These are phyloP conservation scores for Araneus ventricosus DNA, from an alignment of 1,140 invertebrate species.

Conservation along the genomic window DNA sequence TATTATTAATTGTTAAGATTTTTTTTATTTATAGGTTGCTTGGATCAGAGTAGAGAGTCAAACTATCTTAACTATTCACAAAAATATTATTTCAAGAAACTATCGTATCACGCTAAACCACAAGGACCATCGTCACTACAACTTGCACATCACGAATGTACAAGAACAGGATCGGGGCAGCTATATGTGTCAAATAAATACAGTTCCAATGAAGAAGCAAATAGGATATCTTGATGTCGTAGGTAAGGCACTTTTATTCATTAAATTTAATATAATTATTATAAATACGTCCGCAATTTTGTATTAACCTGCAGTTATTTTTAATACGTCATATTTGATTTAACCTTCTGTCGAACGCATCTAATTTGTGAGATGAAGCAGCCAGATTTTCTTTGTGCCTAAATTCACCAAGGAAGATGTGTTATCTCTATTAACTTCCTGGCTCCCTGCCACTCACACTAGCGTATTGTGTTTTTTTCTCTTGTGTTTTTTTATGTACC, in stretches of 20 bases:
- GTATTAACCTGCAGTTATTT: no score
- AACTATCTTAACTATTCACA: slow-evolving; percentile 89
- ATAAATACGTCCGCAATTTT: no score
- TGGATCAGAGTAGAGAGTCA: slow-evolving; percentile 76
- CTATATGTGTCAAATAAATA: slow-evolving; percentile 91
- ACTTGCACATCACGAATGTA: slow-evolving; percentile 93
- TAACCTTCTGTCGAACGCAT: no score
- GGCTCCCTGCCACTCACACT: no score
- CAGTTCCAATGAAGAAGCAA: slow-evolving; percentile 90
- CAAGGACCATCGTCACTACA: slow-evolving; percentile 94
- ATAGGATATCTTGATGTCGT: slow-evolving; percentile 93
- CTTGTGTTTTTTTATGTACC: no score
- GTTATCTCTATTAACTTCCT: no score
- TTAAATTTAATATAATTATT: neutral
- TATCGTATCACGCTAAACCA: slow-evolving; percentile 90
- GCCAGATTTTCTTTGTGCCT: no score
- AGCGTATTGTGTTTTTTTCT: no score
- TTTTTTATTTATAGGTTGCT: slow-evolving; percentile 72
- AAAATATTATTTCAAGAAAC: slow-evolving; percentile 88
- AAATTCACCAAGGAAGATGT: no score
- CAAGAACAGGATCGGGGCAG: slow-evolving; percentile 93
- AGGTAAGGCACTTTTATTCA: slow-evolving; percentile 82
- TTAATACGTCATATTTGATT: no score
- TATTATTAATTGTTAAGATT: no score
- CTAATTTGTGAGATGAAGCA: no score